Base-by-base conservation (phyloP, 2,113 vertebrate species). In the Emydura subglobosa region DNA sequence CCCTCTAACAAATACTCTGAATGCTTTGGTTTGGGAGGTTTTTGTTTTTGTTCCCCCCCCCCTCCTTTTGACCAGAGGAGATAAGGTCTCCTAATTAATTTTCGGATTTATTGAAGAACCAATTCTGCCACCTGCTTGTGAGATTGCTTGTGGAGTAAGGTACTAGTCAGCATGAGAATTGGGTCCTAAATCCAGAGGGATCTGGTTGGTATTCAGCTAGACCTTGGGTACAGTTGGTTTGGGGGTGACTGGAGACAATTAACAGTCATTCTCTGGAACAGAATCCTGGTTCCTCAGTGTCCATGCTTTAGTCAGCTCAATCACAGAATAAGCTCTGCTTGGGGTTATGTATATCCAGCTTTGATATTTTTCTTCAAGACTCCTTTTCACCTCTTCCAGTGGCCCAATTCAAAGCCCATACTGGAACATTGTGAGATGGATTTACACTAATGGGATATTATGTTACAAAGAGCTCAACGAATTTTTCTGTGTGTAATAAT, bases 11-110 rank as follows among this genome's bases (percentile, higher is more conserved):
- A 72, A 72, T 72, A 22, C 39, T 72, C 65, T 39, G 65, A 39
- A 39, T 39, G 65, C n/a, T 39, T 72, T 72, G 65, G 61, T 12
- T 47, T 47, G 47, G 47, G 8, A 47, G 47, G 47, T 47, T 61
- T 61, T 61, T 27, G 11, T 11, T 6, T 61, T 61, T 21, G 19
- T 31, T 61, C 14, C 16, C 13, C 16, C 10, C 50, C 50, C 10
- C 10, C 13, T 3, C 50, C 50, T 55, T 65, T 85, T 22, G 91
- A 24, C 89, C 65, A 21, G 49, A 57, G 55, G 49, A 78, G 49
- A 81, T 87, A 19, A 68, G 72, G 81, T 0, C 8, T 42, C 80
- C 24, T 78, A 22, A 3, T 54, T 91, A 87, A 51, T 0, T 0
- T 86, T 91, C 27, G 14, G 84, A 2, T 80, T 92, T 86, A 74